Evolutionary conservation across 2,888 invertebrate species (phyloP).

Genomic region (Himalopsyche anomala): DNA sequence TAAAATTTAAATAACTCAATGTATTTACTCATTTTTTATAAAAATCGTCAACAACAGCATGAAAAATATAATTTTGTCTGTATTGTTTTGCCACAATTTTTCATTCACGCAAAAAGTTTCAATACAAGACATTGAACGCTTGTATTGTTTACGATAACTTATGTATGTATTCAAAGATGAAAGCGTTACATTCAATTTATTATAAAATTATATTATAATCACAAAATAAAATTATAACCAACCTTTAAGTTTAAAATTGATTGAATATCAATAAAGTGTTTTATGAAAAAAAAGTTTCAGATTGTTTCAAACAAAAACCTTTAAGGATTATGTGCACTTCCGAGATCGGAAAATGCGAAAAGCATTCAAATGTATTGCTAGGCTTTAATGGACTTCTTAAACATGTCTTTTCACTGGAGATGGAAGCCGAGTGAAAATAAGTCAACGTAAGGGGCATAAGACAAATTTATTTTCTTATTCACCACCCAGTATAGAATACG

Average conservation of each 20-base stretch:
- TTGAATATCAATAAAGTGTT: neutral
- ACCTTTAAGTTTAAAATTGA: neutral
- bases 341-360: conserved; percentile 35
- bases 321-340: conserved; percentile 39
- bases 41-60: too few species aligned
- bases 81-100: too few species aligned
- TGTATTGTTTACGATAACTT: too few species aligned
- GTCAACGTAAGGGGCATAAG: conserved; percentile 46
- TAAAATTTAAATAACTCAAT: too few species aligned
- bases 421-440: conserved; percentile 46
- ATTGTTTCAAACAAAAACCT: conserved; percentile 18
- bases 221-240: too few species aligned
- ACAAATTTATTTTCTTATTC: conserved; percentile 45
- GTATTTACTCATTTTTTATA: too few species aligned
- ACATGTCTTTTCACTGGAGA: conserved; percentile 49
- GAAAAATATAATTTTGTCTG: too few species aligned
- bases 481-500: conserved; percentile 6
- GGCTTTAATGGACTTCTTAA: conserved; percentile 55
- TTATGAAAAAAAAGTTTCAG: conserved; percentile 1
- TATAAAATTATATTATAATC: too few species aligned
- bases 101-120: too few species aligned
- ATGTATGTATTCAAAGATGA: too few species aligned
- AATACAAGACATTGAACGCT: too few species aligned
- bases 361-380: conserved; percentile 53
- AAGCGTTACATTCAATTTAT: too few species aligned